Base-by-base conservation (phyloP, 2,888 invertebrate species). In the Falcaria lacertinaria region DNA sequence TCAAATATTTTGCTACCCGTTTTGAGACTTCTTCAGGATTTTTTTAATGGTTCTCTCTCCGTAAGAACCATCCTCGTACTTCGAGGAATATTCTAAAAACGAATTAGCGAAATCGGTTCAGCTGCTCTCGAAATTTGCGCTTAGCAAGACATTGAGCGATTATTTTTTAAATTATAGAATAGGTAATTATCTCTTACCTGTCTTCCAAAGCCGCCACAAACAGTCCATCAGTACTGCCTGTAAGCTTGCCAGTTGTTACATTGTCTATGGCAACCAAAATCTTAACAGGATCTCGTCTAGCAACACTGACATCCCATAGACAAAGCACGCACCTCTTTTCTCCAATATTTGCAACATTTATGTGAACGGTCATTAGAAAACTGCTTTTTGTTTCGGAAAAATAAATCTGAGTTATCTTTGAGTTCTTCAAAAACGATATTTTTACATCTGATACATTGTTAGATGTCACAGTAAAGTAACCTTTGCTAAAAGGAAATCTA, bases 151-250 rank as follows among this genome's bases (percentile, higher is more conserved):
- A n/a, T n/a, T n/a, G n/a, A n/a, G n/a, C n/a, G n/a, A n/a, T n/a
- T n/a, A n/a, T n/a, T n/a, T n/a, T n/a, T n/a, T n/a, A n/a, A n/a
- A 67, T 34, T 2, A 41, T 0, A 28, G n/a, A 15, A 42, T 13
- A 6, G 13, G 13, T 7, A 14, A 11, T 14, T 35, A 40, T 34
- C 34, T 22, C 80, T 71, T 60, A 89, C 89, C 87, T 72, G 55
- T 89, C 88, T 41, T 73, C 63, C 42, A 89, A 67, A 22, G 80
- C 83, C 22, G 81, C 88, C 1, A 84, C 72, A 41, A 89, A 74
- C 33, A 82, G 53, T 0, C 89, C 89, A 51, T 82, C 76, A n/a
- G 69, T 59, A 33, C 52, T 65, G 0, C 86, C 88, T 43, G 56
- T 70, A 41, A 77, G 78, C 45, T 61, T 61, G 32, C 80, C 85